A percentile compares a stretch with the other conserved stretches of the same genome.
Evolutionary conservation across 2,888 invertebrate genomes (phyloP).

Genomic region (Dilophus febrilis): DNA sequence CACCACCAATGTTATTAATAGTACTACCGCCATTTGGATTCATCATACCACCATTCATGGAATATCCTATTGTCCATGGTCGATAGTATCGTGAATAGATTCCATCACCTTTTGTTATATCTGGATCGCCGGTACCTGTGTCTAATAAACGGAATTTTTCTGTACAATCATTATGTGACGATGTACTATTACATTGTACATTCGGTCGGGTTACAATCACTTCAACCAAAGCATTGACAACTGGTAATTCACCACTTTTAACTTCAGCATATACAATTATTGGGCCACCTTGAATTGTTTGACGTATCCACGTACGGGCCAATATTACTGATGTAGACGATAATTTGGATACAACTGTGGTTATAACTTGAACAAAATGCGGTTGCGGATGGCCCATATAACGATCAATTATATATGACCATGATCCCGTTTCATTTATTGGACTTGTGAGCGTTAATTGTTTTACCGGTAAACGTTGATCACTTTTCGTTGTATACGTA

Average conservation of each 20-base stretch:
- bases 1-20: constrained; percentile 26
- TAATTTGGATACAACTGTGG: constrained; percentile 32
- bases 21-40: not conserved
- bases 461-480: constrained; percentile 32
- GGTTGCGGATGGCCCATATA: constrained; percentile 39
- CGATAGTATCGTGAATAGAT: constrained; percentile 44
- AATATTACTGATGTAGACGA: constrained; percentile 19
- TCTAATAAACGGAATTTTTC: constrained; percentile 35
- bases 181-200: constrained; percentile 19
- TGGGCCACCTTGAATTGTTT: constrained; percentile 19
- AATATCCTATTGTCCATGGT: constrained; percentile 17
- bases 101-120: constrained; percentile 44
- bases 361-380: constrained; percentile 41
- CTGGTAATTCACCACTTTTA: constrained; percentile 36
- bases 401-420: constrained; percentile 40
- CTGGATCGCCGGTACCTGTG: constrained; percentile 45
- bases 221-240: constrained; percentile 38
- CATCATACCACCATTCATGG: too few species aligned
- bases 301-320: constrained; percentile 31
- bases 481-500: constrained; percentile 30
- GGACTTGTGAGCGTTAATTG: constrained; percentile 33
- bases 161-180: constrained; percentile 16
- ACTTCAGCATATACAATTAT: constrained; percentile 36
- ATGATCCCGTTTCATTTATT: constrained; percentile 38
- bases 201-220: constrained; percentile 29